Percentiles rank a stretch among this genome's conserved stretches.
These are phyloP conservation scores for Clunio marinus DNA, from an alignment of 2,888 invertebrate species.

Conservation along the genomic window DNA sequence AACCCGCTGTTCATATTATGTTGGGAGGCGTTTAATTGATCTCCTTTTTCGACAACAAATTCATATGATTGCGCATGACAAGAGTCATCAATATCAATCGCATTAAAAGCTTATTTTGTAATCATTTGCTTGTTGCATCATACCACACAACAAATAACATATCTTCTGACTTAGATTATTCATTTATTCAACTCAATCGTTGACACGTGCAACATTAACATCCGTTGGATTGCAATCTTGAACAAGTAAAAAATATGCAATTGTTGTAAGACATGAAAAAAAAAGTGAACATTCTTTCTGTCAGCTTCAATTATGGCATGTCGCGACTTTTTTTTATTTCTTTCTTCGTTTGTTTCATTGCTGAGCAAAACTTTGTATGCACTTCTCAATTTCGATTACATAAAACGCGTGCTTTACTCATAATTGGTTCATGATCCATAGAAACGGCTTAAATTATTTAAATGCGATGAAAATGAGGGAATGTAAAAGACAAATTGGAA, in stretches of 20 bases:
- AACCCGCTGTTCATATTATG: no score
- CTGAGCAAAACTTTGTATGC: background rate
- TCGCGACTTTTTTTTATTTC: background rate
- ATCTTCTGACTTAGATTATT: no score
- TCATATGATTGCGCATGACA: no score
- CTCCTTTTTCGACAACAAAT: no score
- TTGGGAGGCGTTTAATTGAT: no score
- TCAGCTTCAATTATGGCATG: conserved; percentile 27
- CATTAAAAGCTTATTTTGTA: no score
- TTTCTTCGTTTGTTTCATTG: background rate
- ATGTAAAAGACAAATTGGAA: background rate
- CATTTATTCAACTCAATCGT: background rate
- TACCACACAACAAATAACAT: no score
- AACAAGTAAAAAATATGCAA: conserved; percentile 6
- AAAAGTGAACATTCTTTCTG: conserved; percentile 7
- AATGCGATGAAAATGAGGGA: background rate
- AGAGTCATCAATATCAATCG: no score
- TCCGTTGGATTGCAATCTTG: conserved; percentile 30
- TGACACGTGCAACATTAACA: conserved; percentile 37
- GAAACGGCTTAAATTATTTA: no score
- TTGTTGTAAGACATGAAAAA: no score
- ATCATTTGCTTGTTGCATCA: no score
- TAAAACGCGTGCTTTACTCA: conserved; percentile 28
- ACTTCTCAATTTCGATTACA: conserved; percentile 10
- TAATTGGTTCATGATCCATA: background rate